Evolutionary conservation across 2,113 vertebrate genomes (phyloP).

Genomic region (Oncorhynchus nerka): DNA sequence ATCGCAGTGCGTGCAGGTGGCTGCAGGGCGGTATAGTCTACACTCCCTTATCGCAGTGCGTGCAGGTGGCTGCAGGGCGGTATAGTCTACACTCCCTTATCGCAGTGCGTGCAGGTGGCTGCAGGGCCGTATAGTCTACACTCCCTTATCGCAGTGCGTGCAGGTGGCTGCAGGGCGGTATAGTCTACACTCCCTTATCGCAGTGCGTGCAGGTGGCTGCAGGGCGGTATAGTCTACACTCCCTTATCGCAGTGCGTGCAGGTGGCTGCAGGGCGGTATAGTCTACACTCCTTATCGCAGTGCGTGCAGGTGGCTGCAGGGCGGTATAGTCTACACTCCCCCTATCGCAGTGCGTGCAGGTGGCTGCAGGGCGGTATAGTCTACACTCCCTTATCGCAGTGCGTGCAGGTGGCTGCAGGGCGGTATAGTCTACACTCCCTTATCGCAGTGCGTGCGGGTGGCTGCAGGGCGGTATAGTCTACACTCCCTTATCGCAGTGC

Average conservation of each 20-base stretch:
- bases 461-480: slow-evolving; percentile 24
- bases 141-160: slow-evolving; percentile 54
- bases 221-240: slow-evolving; percentile 26
- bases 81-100: slow-evolving; percentile 53
- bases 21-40: slow-evolving; percentile 23
- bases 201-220: slow-evolving; percentile 37
- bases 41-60: slow-evolving; percentile 56
- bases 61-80: slow-evolving; percentile 36
- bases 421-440: slow-evolving; percentile 36
- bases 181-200: slow-evolving; percentile 56
- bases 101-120: slow-evolving; percentile 41
- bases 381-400: slow-evolving; percentile 55
- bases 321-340: slow-evolving; percentile 25
- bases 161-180: slow-evolving; percentile 35
- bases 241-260: slow-evolving; percentile 57
- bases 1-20: slow-evolving; percentile 50
- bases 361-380: slow-evolving; percentile 24
- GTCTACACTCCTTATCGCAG: slow-evolving; percentile 56
- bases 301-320: slow-evolving; percentile 39
- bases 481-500: slow-evolving; percentile 55
- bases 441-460: slow-evolving; percentile 55
- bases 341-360: slow-evolving; percentile 59
- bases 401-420: slow-evolving; percentile 40
- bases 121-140: slow-evolving; percentile 26
- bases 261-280: slow-evolving; percentile 26